Base-by-base conservation (phyloP, 2,888 invertebrate species). In the Phengaris arion region DNA sequence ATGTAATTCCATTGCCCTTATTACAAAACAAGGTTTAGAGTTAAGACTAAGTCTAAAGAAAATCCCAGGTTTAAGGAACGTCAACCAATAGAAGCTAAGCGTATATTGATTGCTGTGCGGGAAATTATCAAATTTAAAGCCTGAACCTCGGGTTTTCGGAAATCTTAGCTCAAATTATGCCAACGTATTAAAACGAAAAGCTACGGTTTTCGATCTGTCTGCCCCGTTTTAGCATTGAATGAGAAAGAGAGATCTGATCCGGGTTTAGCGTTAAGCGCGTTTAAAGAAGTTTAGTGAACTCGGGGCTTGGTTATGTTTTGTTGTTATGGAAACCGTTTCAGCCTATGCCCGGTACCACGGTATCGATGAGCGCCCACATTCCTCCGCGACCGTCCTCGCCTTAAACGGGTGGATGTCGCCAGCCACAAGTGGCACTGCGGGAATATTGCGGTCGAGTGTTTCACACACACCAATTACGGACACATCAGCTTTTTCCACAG, bases 371-470 rank as follows among this genome's bases (percentile, higher is more conserved):
- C 79, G 77, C 84, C 83, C 83, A 85, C 92, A 92, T 93, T 91
- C 92, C 91, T 85, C 75, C 83, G 87, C 90, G 89, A 87, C 81
- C 89, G 89, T 88, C 89, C 89, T 89, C 88, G 87, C 91, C 90
- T 84, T 91, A 90, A 88, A 89, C 84, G 88, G 89, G 79, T 83
- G 86, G 85, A 83, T 84, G 86, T 87, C 86, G 85, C 85, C 85
- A 79, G 84, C 85, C 85, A 81, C 87, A 86, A 88, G 85, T 86
- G 86, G 81, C 86, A 83, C 84, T 83, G 83, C 78, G 91, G 86
- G 90, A 92, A 91, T 86, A 84, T 82, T 85, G 86, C 83, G 85
- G 85, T 85, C 83, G 82, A 82, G 82, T 82, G 87, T 83, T 90
- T 90, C 89, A 87, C 89, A 90, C 90, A 89, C 87, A 80, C 86